phyloP scores from a whole-genome alignment of 2,113 vertebrate genomes.

The Apeltes quadracus region DNA sequence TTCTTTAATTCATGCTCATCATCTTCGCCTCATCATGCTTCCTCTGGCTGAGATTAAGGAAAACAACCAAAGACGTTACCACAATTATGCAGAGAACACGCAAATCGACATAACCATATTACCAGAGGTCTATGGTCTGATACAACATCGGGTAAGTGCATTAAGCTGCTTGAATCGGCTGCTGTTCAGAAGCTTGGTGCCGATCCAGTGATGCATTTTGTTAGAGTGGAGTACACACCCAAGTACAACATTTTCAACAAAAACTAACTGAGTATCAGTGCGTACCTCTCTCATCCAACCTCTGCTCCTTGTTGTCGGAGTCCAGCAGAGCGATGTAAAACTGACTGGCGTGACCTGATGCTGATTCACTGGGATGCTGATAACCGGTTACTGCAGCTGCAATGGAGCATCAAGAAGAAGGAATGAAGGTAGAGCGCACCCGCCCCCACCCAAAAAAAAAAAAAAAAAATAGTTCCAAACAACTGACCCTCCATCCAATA shows the following conservation, averaged over 20 bases:
- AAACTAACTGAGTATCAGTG: neutral
- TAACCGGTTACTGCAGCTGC: conserved; percentile 93
- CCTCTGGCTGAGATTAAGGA: neutral
- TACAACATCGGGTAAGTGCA: neutral
- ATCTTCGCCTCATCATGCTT: neutral
- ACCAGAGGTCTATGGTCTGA: neutral
- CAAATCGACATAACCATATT: neutral
- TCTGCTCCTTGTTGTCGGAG: conserved; percentile 86
- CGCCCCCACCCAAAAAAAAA: too few relatives aligned
- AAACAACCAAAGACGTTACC: neutral
- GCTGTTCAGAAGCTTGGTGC: too few relatives aligned
- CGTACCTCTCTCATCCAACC: conserved; percentile 93
- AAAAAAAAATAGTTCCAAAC: neutral
- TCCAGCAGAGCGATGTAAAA: conserved; percentile 93
- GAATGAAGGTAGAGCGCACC: neutral
- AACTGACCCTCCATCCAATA: too few relatives aligned
- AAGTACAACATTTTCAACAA: neutral
- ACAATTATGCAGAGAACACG: neutral
- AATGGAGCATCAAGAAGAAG: neutral
- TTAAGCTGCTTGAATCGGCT: too few relatives aligned
- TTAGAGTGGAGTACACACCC: neutral
- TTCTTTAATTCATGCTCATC: neutral
- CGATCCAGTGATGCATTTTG: neutral
- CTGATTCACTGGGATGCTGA: conserved; percentile 87
- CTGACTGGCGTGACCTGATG: conserved; percentile 83